Evolutionary conservation across 1,140 invertebrate genomes (phyloP).

Genomic region (Hetaerina americana): DNA sequence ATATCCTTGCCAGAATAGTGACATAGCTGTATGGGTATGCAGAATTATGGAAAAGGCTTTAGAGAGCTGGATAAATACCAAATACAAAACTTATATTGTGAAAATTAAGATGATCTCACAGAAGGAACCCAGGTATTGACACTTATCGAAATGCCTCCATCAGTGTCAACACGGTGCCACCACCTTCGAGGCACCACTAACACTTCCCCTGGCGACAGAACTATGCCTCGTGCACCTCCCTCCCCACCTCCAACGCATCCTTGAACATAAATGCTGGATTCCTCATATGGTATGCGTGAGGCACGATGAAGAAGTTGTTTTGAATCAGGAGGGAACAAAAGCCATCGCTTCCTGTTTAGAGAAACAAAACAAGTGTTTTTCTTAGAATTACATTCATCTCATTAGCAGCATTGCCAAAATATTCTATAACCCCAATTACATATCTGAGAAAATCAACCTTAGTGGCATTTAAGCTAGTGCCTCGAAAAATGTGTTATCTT

Average conservation of each 20-base stretch:
- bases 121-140: constrained; percentile 81
- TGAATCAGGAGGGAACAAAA: constrained; percentile 75
- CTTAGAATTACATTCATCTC: no score
- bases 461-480: no score
- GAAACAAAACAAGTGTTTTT: no score
- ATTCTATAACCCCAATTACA: no score
- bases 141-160: constrained; percentile 54
- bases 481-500: no score
- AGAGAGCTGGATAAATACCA: neutral
- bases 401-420: no score
- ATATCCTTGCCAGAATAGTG: no score
- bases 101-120: constrained; percentile 26
- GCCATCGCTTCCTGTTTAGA: constrained; percentile 72
- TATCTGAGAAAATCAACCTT: no score
- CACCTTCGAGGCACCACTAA: constrained; percentile 78
- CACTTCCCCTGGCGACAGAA: constrained; percentile 69
- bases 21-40: no score
- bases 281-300: constrained; percentile 88
- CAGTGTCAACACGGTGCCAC: constrained; percentile 93
- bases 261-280: constrained; percentile 74
- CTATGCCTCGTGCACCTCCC: constrained; percentile 40
- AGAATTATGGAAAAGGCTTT: neutral
- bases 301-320: constrained; percentile 46
- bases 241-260: constrained; percentile 26
- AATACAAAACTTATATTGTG: neutral